Evolutionary conservation across 2,113 vertebrate species (phyloP).

Genomic region (Oncorhynchus mykiss): DNA sequence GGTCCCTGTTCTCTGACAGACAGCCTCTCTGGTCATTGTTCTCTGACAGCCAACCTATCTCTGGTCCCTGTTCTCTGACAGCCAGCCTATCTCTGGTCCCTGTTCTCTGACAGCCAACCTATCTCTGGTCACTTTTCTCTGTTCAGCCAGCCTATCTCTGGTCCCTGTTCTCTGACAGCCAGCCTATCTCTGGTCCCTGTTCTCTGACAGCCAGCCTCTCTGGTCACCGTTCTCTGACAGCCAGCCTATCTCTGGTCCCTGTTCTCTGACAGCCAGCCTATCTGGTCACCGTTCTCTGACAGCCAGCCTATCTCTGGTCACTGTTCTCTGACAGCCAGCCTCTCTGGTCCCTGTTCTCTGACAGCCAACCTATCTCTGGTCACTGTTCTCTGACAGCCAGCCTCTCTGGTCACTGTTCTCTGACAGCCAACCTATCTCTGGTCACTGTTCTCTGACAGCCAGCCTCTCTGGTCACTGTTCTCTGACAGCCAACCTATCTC

Average conservation of each 20-base stretch:
- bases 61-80: constrained; percentile 27
- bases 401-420: background rate
- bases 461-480: constrained; percentile 26
- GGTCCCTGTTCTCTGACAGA: constrained; percentile 23
- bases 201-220: constrained; percentile 45
- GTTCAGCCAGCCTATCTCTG: no score
- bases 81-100: no score
- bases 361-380: constrained; percentile 52
- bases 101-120: no score
- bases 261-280: constrained; percentile 37
- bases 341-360: background rate
- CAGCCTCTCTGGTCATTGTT: constrained; percentile 43
- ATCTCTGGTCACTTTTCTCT: no score
- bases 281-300: background rate
- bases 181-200: no score
- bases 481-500: constrained; percentile 41
- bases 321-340: no score
- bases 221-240: constrained; percentile 44
- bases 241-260: no score
- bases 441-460: constrained; percentile 28
- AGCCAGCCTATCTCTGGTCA: no score
- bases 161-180: background rate
- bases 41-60: background rate
- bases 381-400: constrained; percentile 37
- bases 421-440: constrained; percentile 36